Evolutionary conservation across 2,888 invertebrate species (phyloP), one percentile per base, ranked within the genome.

Genomic region (Callinectes sapidus): DNA sequence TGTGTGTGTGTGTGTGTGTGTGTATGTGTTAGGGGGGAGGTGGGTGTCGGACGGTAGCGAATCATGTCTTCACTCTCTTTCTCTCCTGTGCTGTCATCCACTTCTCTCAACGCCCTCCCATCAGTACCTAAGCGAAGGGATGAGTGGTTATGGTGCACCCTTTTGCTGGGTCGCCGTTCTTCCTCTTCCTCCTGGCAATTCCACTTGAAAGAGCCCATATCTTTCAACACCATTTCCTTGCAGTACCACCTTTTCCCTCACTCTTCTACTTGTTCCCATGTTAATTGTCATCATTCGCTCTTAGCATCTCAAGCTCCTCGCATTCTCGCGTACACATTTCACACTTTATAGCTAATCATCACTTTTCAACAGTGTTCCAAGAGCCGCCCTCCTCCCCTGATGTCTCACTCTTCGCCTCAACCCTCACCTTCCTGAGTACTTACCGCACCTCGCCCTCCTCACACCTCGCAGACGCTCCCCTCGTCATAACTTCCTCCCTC

Each of bases 401-500:
- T 35, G 35, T 81, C 35, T 81, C 14, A 32, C 81, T 81, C 16
- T n/a, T 81, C 13, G 71, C 81, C 81, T 81, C 35, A 81, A 35
- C 81, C 81, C 81, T 81, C 81, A 71, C 71, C 8, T 71, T 71
- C 28, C 71, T 71, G n/a, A 28, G 28, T 71, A 71, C 71, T 71
- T 71, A 71, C 81, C 81, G 13, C 81, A 81, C 81, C 81, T 35
- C 81, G 23, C 81, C 81, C 81, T 81, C 81, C 81, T 35, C 35
- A 1, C 16, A 81, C 81, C 81, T 81, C 35, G 81, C 81, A 35
- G 81, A 35, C 81, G 32, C 81, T 81, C 81, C 81, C 81, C 81
- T 81, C 35, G 81, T 81, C 81, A 81, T 81, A 81, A 81, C 81
- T 81, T 81, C 81, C 81, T 81, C 81, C 32, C 81, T 81, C 81